Conservation (phyloP, 2,888 invertebrate species). For the Lasioglossum leucozonium region DNA sequence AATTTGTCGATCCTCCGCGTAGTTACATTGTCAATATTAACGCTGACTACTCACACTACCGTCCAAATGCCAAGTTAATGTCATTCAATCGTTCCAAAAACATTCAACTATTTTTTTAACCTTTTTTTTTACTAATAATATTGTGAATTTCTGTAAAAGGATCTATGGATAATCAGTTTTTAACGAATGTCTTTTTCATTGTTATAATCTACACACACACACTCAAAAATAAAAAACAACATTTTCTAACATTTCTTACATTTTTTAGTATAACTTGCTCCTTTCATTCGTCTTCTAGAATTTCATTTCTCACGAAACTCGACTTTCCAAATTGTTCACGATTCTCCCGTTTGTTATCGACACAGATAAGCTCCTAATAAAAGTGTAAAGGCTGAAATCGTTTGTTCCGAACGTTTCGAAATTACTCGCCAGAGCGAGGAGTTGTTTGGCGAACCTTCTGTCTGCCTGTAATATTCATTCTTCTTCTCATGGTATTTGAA, state of each 20-base stretch:
- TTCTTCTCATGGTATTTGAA: constrained; percentile 50
- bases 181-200: no score
- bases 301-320: neutral
- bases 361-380: neutral
- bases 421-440: neutral
- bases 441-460: constrained; percentile 7
- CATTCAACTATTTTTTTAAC: neutral
- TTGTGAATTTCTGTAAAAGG: neutral
- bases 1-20: neutral
- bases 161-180: no score
- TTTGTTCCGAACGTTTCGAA: constrained; percentile 1
- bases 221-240: neutral
- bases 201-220: no score
- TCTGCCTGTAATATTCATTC: constrained; percentile 7
- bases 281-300: neutral
- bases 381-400: neutral
- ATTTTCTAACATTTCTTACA: neutral
- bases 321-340: neutral
- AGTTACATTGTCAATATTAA: neutral
- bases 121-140: neutral
- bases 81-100: neutral
- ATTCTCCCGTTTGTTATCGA: neutral
- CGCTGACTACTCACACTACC: neutral
- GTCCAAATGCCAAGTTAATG: neutral
- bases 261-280: neutral